These are phyloP conservation scores for Cryptoblepharus egeriae DNA, from an alignment of 2,797 vertebrate species.

Conservation along the genomic window DNA sequence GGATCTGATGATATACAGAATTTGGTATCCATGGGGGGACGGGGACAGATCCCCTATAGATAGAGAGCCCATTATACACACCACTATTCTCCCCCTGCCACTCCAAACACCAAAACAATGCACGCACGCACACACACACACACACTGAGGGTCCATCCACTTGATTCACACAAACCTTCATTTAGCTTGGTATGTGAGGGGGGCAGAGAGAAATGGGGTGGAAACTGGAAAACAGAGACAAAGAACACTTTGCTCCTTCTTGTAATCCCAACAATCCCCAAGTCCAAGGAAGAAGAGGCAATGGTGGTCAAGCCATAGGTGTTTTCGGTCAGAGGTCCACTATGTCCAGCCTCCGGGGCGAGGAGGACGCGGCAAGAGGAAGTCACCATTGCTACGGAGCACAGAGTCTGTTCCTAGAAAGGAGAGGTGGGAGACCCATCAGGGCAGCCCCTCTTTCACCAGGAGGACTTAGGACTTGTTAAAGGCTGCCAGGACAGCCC, in stretches of 20 bases:
- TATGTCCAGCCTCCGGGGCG: too few relatives aligned
- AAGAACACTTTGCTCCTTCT: background rate
- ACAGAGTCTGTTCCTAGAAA: background rate
- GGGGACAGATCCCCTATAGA: too few relatives aligned
- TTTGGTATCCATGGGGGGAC: too few relatives aligned
- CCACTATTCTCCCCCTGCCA: too few relatives aligned
- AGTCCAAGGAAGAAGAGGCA: background rate
- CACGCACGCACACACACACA: too few relatives aligned
- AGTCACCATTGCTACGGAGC: background rate
- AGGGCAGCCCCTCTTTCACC: background rate
- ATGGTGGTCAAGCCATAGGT: background rate
- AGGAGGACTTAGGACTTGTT: slow-evolving; percentile 76
- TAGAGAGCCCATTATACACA: too few relatives aligned
- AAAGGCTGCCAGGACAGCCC: slow-evolving; percentile 86
- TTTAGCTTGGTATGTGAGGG: background rate
- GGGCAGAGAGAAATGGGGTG: too few relatives aligned
- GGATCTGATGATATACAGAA: too few relatives aligned
- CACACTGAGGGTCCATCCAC: too few relatives aligned
- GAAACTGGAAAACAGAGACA: too few relatives aligned
- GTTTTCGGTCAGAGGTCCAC: background rate
- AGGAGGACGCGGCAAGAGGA: background rate
- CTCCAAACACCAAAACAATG: background rate
- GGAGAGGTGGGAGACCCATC: background rate
- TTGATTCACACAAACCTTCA: slow-evolving; percentile 1
- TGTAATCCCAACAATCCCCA: background rate